Conservation (phyloP, 2,113 vertebrate genomes). For the Parus major region DNA sequence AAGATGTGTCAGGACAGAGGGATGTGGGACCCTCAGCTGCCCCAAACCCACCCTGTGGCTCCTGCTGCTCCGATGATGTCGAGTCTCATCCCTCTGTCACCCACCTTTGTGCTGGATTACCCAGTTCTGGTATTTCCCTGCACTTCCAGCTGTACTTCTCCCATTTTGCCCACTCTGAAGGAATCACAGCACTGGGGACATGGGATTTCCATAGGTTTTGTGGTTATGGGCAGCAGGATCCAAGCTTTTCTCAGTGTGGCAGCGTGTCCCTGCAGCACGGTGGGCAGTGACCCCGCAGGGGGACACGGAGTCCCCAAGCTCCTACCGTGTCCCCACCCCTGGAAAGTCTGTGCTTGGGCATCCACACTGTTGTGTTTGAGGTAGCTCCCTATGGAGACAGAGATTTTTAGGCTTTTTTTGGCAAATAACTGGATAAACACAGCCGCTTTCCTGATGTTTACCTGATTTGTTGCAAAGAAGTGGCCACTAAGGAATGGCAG, state of each 20-base stretch:
- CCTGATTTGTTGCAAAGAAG: neutral
- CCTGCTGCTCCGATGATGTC: accelerated
- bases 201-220: neutral
- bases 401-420: neutral
- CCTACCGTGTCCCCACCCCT: accelerated
- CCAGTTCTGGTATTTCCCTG: neutral
- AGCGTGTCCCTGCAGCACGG: accelerated
- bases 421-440: neutral
- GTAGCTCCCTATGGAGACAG: neutral
- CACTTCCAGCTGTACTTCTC: neutral
- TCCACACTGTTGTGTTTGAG: accelerated
- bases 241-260: neutral
- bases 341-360: neutral
- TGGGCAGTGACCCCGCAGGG: accelerated
- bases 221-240: neutral
- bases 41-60: neutral
- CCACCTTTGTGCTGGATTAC: neutral
- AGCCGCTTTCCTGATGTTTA: neutral
- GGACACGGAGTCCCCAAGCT: neutral
- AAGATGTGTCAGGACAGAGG: neutral
- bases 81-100: accelerated
- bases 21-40: neutral
- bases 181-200: accelerated
- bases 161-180: neutral
- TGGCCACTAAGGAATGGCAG: neutral